These are phyloP conservation scores for Rosalia funebris DNA, from an alignment of 2,888 invertebrate genomes.

Conservation along the genomic window DNA sequence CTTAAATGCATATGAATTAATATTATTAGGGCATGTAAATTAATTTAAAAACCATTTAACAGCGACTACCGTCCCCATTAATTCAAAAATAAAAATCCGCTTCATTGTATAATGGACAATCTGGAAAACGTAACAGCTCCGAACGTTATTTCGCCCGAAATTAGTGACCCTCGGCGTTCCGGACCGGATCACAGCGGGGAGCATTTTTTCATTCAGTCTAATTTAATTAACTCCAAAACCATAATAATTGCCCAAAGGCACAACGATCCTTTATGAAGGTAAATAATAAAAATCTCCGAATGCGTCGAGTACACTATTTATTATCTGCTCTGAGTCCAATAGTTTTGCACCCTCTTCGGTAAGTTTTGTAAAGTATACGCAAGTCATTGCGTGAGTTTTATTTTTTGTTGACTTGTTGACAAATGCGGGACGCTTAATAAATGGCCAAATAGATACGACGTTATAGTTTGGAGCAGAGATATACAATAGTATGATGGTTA, in stretches of 20 bases:
- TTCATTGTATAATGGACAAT: not conserved
- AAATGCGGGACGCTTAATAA: slow-evolving; percentile 17
- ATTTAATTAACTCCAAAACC: slow-evolving; percentile 32
- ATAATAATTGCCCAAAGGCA: slow-evolving; percentile 25
- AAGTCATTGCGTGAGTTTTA: slow-evolving; percentile 28
- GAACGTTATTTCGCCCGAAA: slow-evolving; percentile 6
- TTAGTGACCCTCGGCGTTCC: not conserved
- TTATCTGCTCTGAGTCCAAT: slow-evolving; percentile 14
- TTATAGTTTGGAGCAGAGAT: too few relatives aligned
- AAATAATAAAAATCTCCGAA: slow-evolving; percentile 24
- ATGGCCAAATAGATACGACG: too few relatives aligned
- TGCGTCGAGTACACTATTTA: slow-evolving; percentile 15
- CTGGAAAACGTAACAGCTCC: not conserved
- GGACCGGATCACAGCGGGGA: not conserved
- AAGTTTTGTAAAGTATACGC: slow-evolving; percentile 19
- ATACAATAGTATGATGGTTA: too few relatives aligned
- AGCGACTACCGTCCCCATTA: too few relatives aligned
- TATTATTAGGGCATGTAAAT: too few relatives aligned
- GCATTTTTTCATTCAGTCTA: slow-evolving; percentile 9
- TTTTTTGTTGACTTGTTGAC: slow-evolving; percentile 29
- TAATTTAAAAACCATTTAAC: too few relatives aligned
- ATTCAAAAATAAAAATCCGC: too few relatives aligned
- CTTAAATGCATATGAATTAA: too few relatives aligned
- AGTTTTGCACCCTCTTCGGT: slow-evolving; percentile 6
- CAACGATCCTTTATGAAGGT: slow-evolving; percentile 24